Evolutionary conservation across 2,797 vertebrate species (phyloP).

Genomic region (Pyrocephalus nanus): DNA sequence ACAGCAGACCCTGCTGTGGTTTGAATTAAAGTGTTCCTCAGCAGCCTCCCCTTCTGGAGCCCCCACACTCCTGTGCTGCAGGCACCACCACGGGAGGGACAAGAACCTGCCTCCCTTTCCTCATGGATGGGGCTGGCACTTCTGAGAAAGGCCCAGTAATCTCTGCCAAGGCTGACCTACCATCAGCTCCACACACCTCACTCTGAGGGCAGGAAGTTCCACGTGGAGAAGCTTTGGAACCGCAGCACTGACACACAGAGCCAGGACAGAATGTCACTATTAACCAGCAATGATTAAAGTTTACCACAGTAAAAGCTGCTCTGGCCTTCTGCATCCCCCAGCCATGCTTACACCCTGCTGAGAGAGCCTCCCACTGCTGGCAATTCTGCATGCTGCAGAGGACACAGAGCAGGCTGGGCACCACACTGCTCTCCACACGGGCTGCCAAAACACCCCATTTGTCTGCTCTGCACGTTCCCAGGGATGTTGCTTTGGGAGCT

Average conservation of each 20-base stretch:
- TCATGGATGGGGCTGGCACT: background rate
- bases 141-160: background rate
- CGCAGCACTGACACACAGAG: fast-evolving
- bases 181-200: background rate
- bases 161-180: background rate
- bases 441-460: background rate
- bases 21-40: background rate
- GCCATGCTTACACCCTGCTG: background rate
- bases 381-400: background rate
- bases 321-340: background rate
- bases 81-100: background rate
- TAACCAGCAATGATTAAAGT: background rate
- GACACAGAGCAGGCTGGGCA: background rate
- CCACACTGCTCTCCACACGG: background rate
- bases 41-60: background rate
- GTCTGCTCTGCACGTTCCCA: background rate
- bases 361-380: background rate
- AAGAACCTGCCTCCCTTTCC: background rate
- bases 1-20: background rate
- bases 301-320: background rate
- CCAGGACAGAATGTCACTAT: fast-evolving
- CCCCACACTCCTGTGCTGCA: background rate
- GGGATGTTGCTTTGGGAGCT: background rate
- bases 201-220: background rate
- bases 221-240: background rate